Percentiles rank a stretch among this genome's conserved stretches.
phyloP scores from a whole-genome alignment of 2,113 vertebrate genomes.

The Chaetura pelagica region DNA sequence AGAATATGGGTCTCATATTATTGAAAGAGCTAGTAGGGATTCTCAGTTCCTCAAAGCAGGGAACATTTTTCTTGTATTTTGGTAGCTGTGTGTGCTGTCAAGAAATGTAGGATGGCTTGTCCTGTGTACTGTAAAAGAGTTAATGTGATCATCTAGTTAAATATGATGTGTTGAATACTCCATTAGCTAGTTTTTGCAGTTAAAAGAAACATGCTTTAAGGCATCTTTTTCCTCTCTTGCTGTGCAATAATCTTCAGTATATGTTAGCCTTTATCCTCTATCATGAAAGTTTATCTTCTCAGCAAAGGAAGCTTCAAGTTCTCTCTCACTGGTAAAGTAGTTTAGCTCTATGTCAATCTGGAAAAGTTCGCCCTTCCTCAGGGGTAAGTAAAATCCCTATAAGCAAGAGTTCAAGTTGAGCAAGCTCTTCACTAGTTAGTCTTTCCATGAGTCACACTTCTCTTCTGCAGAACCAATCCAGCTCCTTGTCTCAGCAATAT shows the following conservation, averaged over 20 bases:
- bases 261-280: background rate
- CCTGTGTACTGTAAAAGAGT: background rate
- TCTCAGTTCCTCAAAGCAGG: background rate
- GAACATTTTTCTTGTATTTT: background rate
- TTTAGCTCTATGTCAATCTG: constrained; percentile 54
- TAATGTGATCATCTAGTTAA: background rate
- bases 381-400: constrained; percentile 47
- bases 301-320: background rate
- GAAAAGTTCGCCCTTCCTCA: constrained; percentile 46
- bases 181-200: background rate
- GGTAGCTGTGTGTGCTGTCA: background rate
- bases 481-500: background rate
- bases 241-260: background rate
- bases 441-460: constrained; percentile 62
- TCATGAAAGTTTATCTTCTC: constrained; percentile 47
- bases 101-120: background rate
- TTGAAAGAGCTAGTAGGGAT: background rate
- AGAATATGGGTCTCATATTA: background rate
- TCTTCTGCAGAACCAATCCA: constrained; percentile 17
- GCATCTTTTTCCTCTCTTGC: background rate
- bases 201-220: background rate
- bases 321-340: constrained; percentile 51
- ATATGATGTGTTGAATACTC: background rate
- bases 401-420: constrained; percentile 36
- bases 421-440: constrained; percentile 45